A percentile compares a stretch with the other conserved stretches of the same genome.
Conservation (phyloP, 2,888 invertebrate genomes). For the Orthosia incerta region DNA sequence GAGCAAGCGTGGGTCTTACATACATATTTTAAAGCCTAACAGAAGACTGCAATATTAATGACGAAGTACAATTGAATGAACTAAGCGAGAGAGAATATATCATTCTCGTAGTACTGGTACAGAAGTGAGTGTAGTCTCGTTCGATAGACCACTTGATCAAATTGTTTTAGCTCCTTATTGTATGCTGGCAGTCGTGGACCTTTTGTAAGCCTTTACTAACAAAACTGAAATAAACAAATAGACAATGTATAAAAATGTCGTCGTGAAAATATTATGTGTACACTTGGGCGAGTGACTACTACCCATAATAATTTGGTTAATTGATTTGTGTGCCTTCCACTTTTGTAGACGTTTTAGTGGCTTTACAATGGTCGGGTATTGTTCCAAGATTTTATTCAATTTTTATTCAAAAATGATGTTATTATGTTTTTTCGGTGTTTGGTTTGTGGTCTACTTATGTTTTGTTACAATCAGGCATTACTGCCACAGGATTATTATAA, state of each 20-base stretch:
- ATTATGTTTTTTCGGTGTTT: background rate
- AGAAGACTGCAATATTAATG: background rate
- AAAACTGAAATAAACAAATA: constrained; percentile 16
- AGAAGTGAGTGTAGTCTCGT: background rate
- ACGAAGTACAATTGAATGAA: constrained; percentile 12
- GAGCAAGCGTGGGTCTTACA: constrained; percentile 35
- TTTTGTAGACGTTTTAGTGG: constrained; percentile 6
- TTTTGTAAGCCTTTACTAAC: background rate
- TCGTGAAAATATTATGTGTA: background rate
- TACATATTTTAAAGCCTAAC: constrained; percentile 41
- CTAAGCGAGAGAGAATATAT: background rate
- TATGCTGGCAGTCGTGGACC: background rate
- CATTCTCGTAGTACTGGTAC: background rate
- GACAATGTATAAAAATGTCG: background rate
- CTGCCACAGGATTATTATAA: background rate
- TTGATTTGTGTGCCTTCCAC: constrained; percentile 19
- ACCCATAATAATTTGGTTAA: background rate
- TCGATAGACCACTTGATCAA: background rate
- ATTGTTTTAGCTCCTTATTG: background rate
- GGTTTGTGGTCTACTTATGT: background rate
- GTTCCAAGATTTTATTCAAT: background rate
- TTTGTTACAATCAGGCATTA: background rate
- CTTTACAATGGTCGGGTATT: background rate
- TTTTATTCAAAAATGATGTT: too few relatives aligned
- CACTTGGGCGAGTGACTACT: background rate